A percentile compares a stretch with the other conserved stretches of the same genome.
Conservation (phyloP, 64 coral and sea anemone genomes). For the Pocillopora damicornis region DNA sequence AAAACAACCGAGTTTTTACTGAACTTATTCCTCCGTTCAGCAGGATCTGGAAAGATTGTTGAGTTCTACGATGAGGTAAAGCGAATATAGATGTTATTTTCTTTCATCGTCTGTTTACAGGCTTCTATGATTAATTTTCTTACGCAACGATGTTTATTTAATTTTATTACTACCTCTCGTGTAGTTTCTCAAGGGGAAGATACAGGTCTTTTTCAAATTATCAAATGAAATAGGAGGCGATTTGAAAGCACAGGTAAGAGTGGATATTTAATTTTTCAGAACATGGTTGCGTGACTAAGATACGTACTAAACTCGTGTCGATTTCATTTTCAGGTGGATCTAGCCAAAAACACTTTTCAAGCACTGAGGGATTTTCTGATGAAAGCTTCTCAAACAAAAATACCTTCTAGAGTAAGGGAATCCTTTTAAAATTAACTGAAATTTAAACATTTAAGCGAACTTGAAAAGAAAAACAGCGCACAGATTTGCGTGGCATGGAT, state of each 20-base stretch:
- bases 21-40: background rate
- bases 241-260: constrained; percentile 52
- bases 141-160: background rate
- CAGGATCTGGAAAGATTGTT: constrained; percentile 50
- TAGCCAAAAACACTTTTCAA: constrained; percentile 58
- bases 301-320: background rate
- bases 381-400: constrained; percentile 33
- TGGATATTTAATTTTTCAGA: background rate
- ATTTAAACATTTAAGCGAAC: background rate
- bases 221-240: constrained; percentile 72
- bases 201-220: constrained; percentile 53
- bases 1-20: background rate
- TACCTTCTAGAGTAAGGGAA: constrained; percentile 44
- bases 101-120: background rate
- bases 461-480: background rate
- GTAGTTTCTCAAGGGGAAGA: constrained; percentile 58
- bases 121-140: background rate
- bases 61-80: constrained; percentile 57
- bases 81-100: background rate
- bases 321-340: constrained; percentile 41
- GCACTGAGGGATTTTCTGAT: constrained; percentile 57
- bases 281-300: background rate
- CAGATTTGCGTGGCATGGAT: background rate
- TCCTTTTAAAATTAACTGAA: background rate
- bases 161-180: background rate